These are phyloP conservation scores for Drosophila ercepeae DNA, from an alignment of 1,140 invertebrate species.

Conservation along the genomic window DNA sequence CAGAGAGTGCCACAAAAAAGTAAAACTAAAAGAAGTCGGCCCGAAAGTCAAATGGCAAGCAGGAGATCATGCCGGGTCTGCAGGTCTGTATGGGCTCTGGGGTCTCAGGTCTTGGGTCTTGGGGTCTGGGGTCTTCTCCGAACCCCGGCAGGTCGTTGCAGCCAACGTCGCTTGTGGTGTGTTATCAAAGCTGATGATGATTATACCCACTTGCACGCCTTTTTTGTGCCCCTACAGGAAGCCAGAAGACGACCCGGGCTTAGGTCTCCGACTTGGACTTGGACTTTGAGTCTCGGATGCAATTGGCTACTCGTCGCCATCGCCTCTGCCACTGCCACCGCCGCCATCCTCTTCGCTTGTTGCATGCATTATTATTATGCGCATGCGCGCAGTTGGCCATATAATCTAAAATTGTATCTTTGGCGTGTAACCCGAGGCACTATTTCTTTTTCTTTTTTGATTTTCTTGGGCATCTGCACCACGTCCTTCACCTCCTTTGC, in stretches of 20 bases:
- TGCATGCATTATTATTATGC: slow-evolving; percentile 83
- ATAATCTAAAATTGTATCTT: slow-evolving; percentile 84
- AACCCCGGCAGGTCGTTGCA: slow-evolving; percentile 66
- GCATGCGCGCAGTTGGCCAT: slow-evolving; percentile 82
- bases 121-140: slow-evolving; percentile 21
- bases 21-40: slow-evolving; percentile 42
- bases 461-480: slow-evolving; percentile 6
- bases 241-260: slow-evolving; percentile 39
- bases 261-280: neutral
- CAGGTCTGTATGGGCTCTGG: slow-evolving; percentile 2
- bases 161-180: slow-evolving; percentile 73
- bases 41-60: slow-evolving; percentile 81
- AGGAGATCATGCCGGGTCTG: slow-evolving; percentile 67
- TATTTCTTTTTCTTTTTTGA: slow-evolving; percentile 46
- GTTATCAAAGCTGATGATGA: slow-evolving; percentile 83
- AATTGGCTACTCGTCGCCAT: slow-evolving; percentile 74
- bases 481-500: slow-evolving; percentile 14
- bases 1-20: slow-evolving; percentile 1
- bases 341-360: slow-evolving; percentile 45
- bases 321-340: slow-evolving; percentile 11
- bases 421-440: slow-evolving; percentile 82
- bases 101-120: slow-evolving; percentile 27
- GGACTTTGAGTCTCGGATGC: slow-evolving; percentile 42
- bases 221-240: slow-evolving; percentile 65
- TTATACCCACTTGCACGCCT: slow-evolving; percentile 83